Evolutionary conservation across 2,888 invertebrate genomes (phyloP).

Genomic region (Mechanitis messenoides): DNA sequence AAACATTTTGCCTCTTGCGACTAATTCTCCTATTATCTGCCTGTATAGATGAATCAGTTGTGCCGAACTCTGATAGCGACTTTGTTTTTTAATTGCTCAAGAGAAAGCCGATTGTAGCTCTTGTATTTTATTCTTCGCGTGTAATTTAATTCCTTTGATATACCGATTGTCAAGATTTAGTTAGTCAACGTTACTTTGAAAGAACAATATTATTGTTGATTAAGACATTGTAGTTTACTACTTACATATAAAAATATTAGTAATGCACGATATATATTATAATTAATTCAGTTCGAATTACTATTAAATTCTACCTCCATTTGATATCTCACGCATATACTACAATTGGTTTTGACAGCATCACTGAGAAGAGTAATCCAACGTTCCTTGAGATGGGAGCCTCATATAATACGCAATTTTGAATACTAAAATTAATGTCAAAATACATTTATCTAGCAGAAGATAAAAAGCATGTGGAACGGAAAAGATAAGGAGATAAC

Average conservation of each 20-base stretch:
- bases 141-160: not conserved
- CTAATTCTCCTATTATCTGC: not conserved
- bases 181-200: not conserved
- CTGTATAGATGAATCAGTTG: not conserved
- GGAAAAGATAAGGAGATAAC: constrained; percentile 10
- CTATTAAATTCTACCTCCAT: too few relatives aligned
- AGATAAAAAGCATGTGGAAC: constrained; percentile 12
- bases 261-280: too few relatives aligned
- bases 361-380: too few relatives aligned
- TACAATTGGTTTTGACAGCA: too few relatives aligned
- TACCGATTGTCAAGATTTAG: not conserved
- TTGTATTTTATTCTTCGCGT: not conserved
- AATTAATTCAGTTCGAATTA: too few relatives aligned
- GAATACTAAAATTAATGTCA: constrained; percentile 6
- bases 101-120: not conserved
- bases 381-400: too few relatives aligned
- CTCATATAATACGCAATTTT: too few relatives aligned
- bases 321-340: too few relatives aligned
- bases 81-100: not conserved
- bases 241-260: too few relatives aligned
- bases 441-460: constrained; percentile 2
- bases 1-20: too few relatives aligned
- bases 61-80: not conserved
- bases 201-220: too few relatives aligned
- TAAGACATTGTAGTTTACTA: too few relatives aligned